Conservation (phyloP, 2,888 invertebrate species). For the Drosophila affinis region DNA sequence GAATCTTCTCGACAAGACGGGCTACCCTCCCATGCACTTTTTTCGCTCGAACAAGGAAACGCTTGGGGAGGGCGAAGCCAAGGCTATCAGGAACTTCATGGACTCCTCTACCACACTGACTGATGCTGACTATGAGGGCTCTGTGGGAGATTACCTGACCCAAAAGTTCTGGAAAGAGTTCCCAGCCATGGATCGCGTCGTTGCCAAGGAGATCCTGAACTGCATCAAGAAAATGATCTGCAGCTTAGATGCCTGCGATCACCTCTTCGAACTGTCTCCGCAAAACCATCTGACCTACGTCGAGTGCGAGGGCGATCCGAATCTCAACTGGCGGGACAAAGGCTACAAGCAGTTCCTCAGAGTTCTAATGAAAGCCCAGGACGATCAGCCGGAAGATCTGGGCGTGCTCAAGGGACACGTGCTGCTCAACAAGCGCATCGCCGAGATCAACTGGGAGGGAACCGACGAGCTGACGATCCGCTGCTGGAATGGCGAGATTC, state of each 20-base stretch:
- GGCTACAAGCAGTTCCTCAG: constrained; percentile 89
- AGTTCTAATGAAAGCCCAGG: constrained; percentile 85
- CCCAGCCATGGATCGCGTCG: constrained; percentile 73
- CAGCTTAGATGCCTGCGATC: constrained; percentile 86
- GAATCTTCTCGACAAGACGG: constrained; percentile 71
- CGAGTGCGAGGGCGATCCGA: constrained; percentile 88
- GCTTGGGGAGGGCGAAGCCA: constrained; percentile 75
- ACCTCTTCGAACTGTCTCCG: constrained; percentile 87
- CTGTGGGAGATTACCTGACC: constrained; percentile 79
- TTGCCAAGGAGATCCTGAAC: constrained; percentile 85
- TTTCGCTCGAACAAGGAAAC: constrained; percentile 82
- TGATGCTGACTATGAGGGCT: constrained; percentile 64
- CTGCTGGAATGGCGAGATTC: constrained; percentile 81
- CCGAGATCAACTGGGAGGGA: constrained; percentile 66
- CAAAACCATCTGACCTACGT: constrained; percentile 82
- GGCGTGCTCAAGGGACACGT: constrained; percentile 80
- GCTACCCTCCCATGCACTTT: constrained; percentile 58
- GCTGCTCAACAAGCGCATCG: constrained; percentile 64
- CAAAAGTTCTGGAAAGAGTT: constrained; percentile 71
- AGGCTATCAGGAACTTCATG: constrained; percentile 36
- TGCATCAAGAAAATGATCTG: constrained; percentile 85
- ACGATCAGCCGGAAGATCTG: constrained; percentile 46
- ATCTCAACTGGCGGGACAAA: constrained; percentile 89
- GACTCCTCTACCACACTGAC: constrained; percentile 76
- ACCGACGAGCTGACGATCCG: constrained; percentile 53